These are phyloP conservation scores for Odontamblyopus lacepedii DNA, from an alignment of 2,797 vertebrate genomes.

Conservation along the genomic window DNA sequence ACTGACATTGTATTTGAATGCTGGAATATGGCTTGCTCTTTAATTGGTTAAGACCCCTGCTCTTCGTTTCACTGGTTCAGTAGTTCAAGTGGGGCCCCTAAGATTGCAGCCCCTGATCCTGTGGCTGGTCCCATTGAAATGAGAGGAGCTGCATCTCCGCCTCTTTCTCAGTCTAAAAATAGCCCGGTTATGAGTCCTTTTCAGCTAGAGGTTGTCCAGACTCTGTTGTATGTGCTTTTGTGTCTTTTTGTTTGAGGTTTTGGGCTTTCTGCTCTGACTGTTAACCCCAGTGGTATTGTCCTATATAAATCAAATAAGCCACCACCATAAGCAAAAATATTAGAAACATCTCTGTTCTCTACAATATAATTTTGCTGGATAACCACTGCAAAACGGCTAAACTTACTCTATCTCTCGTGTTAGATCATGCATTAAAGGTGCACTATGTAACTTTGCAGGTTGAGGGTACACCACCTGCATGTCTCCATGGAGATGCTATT, in stretches of 20 bases:
- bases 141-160: conserved; percentile 32
- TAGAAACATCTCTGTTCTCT: not conserved
- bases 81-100: conserved; percentile 42
- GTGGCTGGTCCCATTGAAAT: conserved; percentile 44
- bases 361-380: too few species aligned
- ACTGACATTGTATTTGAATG: conserved; percentile 21
- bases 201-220: conserved; percentile 35
- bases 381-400: too few species aligned
- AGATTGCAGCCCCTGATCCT: conserved; percentile 39
- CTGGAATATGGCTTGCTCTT: conserved; percentile 15
- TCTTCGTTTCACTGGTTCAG: conserved; percentile 23
- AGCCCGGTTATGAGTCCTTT: conserved; percentile 53
- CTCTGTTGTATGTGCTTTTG: conserved; percentile 16
- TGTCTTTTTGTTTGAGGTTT: conserved; percentile 32
- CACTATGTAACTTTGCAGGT: too few species aligned
- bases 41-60: conserved; percentile 25
- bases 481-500: too few species aligned
- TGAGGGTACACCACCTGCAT: too few species aligned
- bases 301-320: conserved; percentile 27
- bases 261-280: conserved; percentile 26
- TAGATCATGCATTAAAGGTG: too few species aligned
- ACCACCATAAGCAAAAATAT: conserved; percentile 3
- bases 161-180: conserved; percentile 55
- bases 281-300: conserved; percentile 13
- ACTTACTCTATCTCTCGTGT: too few species aligned